Conservation (phyloP, 2,888 invertebrate species). For the Alloscopus bannaensis region DNA sequence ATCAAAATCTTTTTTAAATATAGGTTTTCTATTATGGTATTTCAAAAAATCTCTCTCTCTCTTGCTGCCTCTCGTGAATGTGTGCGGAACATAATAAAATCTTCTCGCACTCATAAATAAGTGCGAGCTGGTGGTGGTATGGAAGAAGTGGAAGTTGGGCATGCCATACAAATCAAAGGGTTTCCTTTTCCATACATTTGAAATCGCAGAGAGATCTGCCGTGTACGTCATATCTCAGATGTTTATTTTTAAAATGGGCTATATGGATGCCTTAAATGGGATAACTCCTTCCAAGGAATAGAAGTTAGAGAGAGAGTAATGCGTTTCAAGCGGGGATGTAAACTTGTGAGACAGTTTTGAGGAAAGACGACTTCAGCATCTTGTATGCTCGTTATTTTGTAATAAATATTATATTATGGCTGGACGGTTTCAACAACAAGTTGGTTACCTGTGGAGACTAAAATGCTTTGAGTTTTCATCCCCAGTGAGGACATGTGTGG, state of each 20-base stretch:
- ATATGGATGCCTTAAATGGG: slow-evolving; percentile 47
- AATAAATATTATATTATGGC: slow-evolving; percentile 43
- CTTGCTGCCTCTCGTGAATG: not conserved
- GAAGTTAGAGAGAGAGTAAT: not conserved
- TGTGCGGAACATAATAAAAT: not conserved
- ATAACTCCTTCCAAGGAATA: not conserved
- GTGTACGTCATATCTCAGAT: too few species aligned
- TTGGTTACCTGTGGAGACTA: slow-evolving; percentile 46
- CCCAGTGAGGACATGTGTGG: not conserved
- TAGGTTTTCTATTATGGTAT: too few species aligned
- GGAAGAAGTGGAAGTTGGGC: not conserved
- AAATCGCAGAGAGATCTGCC: too few species aligned
- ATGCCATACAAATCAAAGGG: slow-evolving; percentile 34
- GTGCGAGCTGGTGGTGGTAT: too few species aligned
- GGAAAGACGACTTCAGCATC: slow-evolving; percentile 21
- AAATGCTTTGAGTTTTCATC: slow-evolving; percentile 37
- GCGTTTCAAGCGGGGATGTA: not conserved
- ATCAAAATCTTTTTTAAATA: slow-evolving; percentile 31
- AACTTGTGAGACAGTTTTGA: not conserved
- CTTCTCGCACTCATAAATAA: too few species aligned
- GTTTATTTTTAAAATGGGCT: slow-evolving; percentile 42
- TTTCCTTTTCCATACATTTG: slow-evolving; percentile 5
- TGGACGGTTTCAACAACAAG: slow-evolving; percentile 47
- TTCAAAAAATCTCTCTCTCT: too few species aligned
- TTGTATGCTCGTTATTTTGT: slow-evolving; percentile 20